These are phyloP conservation scores for Grammomys dolichurus DNA, from an alignment of 2,113 vertebrate species.

Conservation along the genomic window DNA sequence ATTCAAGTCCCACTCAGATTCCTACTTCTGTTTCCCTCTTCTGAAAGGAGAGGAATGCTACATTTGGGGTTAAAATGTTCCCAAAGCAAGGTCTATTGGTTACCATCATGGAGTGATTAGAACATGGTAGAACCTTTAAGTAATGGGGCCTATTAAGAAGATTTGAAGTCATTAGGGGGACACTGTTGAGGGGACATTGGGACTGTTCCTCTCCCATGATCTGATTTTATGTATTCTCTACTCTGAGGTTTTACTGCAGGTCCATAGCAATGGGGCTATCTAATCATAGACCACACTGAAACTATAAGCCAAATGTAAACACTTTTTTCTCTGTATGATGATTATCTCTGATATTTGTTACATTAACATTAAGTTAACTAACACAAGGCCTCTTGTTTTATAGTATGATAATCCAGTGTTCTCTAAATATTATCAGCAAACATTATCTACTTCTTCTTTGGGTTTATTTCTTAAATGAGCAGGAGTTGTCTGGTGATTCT, in stretches of 20 bases:
- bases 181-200: background rate
- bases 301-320: background rate
- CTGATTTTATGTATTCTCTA: background rate
- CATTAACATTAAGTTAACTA: background rate
- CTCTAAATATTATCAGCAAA: background rate
- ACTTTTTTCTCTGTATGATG: background rate
- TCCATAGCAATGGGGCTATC: background rate
- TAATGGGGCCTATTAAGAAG: background rate
- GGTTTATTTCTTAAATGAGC: background rate
- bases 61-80: background rate
- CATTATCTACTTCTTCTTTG: background rate
- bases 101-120: background rate
- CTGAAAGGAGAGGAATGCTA: background rate
- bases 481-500: background rate
- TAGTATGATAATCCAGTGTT: background rate
- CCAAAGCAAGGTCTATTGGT: background rate
- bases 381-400: background rate
- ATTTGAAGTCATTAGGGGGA: background rate
- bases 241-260: background rate
- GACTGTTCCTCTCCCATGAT: background rate
- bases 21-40: background rate
- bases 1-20: background rate
- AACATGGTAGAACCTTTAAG: too few species aligned
- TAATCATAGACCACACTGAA: background rate
- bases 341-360: background rate